These are phyloP conservation scores for Psittacara wagleri DNA, from an alignment of 2,113 vertebrate species.

Conservation along the genomic window DNA sequence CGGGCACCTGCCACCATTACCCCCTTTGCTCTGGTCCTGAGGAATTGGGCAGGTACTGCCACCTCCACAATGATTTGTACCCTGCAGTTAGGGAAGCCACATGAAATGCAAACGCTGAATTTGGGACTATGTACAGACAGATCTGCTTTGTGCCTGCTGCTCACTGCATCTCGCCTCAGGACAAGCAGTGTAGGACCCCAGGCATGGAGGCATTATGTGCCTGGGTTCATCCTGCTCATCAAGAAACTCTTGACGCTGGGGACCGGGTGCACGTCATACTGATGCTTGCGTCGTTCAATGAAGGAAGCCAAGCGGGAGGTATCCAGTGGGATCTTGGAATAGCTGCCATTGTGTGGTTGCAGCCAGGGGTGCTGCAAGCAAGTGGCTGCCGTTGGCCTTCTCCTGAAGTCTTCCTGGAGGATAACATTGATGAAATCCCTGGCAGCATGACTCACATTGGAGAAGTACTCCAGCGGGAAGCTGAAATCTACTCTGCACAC, in stretches of 20 bases:
- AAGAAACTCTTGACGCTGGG: constrained; percentile 91
- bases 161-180: neutral
- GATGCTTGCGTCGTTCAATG: constrained; percentile 90
- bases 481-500: constrained; percentile 96
- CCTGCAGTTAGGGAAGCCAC: neutral
- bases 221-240: constrained; percentile 67
- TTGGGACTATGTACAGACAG: constrained; percentile 53
- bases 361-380: constrained; percentile 97
- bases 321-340: constrained; percentile 91
- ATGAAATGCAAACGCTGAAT: neutral
- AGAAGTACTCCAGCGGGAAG: constrained; percentile 93
- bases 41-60: neutral
- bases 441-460: constrained; percentile 87
- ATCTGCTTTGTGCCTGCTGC: constrained; percentile 11
- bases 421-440: constrained; percentile 88
- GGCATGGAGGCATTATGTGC: constrained; percentile 54
- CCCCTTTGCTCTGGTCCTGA: neutral
- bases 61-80: neutral
- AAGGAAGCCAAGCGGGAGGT: constrained; percentile 90
- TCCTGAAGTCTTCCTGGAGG: constrained; percentile 90
- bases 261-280: constrained; percentile 87
- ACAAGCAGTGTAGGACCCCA: neutral
- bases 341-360: constrained; percentile 84
- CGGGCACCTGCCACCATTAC: neutral
- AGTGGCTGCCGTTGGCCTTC: constrained; percentile 84